phyloP scores from a whole-genome alignment of 2,888 invertebrate species.

The Volucella inflata region DNA sequence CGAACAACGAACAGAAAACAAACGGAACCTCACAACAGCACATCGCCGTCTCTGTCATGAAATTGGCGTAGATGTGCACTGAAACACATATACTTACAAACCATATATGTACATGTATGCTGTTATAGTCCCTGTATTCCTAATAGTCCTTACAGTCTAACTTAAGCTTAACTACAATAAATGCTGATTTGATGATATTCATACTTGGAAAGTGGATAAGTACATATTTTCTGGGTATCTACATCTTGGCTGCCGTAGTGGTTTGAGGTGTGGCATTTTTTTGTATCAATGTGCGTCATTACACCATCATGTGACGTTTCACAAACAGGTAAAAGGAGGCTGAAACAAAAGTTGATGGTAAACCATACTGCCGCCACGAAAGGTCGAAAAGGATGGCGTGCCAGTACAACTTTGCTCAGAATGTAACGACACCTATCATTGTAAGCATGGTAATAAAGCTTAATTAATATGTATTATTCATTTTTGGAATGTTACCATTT shows the following conservation, averaged over 20 bases:
- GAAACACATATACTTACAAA: background rate
- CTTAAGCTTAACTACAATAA: conserved; percentile 39
- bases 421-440: conserved; percentile 54
- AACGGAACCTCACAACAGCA: too few relatives aligned
- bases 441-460: conserved; percentile 50
- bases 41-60: too few relatives aligned
- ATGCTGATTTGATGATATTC: conserved; percentile 62
- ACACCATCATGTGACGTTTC: conserved; percentile 30
- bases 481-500: conserved; percentile 48
- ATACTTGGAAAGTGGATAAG: conserved; percentile 49
- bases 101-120: conserved; percentile 4
- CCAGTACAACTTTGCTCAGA: conserved; percentile 22
- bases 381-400: conserved; percentile 42
- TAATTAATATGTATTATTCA: conserved; percentile 58
- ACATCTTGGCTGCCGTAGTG: background rate
- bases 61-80: conserved; percentile 26
- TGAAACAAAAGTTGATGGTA: too few relatives aligned
- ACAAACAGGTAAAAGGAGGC: background rate
- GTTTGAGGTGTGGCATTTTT: conserved; percentile 19
- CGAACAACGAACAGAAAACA: background rate
- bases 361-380: background rate
- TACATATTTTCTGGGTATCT: conserved; percentile 45
- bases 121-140: background rate
- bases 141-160: background rate
- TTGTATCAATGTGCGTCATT: conserved; percentile 48